A percentile compares a stretch with the other conserved stretches of the same genome.
phyloP scores from a whole-genome alignment of 2,797 vertebrate species.

The Peromyscus aztecus region DNA sequence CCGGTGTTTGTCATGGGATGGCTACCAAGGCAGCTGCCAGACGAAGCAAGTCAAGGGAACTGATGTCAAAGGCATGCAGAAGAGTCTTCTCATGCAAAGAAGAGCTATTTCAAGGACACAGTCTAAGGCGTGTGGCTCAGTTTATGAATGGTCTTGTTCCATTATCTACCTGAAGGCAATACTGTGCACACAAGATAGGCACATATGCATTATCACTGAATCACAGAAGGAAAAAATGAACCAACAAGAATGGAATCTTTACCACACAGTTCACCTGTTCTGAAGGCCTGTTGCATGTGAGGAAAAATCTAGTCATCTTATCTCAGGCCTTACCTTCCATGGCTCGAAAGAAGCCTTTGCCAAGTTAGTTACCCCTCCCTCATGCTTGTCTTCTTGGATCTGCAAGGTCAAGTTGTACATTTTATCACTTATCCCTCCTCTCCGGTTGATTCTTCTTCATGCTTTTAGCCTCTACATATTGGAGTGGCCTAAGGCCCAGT shows the following conservation, averaged over 20 bases:
- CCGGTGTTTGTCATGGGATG: not conserved
- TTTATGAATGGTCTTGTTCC: not conserved
- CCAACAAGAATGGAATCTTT: not conserved
- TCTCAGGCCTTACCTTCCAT: not conserved
- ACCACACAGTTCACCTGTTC: not conserved
- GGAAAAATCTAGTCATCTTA: not conserved
- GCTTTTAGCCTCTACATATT: not conserved
- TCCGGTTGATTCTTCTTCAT: not conserved
- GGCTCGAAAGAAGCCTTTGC: not conserved
- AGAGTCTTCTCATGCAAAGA: not conserved
- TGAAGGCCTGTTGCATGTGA: not conserved
- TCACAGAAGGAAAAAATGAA: constrained; percentile 20
- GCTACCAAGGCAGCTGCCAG: not conserved
- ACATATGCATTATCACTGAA: not conserved
- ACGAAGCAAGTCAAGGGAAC: not conserved
- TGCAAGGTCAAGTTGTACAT: not conserved
- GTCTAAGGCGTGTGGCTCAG: not conserved
- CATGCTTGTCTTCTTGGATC: not conserved
- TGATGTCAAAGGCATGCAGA: not conserved
- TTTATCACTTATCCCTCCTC: not conserved
- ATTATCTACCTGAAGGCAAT: not conserved
- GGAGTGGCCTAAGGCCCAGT: not conserved
- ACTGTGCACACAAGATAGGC: not conserved
- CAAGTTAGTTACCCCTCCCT: not conserved
- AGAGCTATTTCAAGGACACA: not conserved